A percentile compares a stretch with the other conserved stretches of the same genome.
phyloP scores from a whole-genome alignment of 2,113 vertebrate genomes.

The Caranx ignobilis region DNA sequence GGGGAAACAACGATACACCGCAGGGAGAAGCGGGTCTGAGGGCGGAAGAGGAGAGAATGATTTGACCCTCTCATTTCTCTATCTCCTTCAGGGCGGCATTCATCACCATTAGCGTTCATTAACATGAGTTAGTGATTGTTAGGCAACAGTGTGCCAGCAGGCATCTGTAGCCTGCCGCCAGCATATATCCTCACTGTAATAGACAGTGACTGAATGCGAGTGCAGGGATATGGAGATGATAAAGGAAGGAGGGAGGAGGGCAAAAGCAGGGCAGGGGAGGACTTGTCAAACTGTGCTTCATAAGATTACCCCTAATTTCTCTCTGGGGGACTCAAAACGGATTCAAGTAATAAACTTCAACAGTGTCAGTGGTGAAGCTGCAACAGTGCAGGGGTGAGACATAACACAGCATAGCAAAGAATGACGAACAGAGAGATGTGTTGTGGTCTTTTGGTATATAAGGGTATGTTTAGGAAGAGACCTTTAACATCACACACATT shows the following conservation, averaged over 20 bases:
- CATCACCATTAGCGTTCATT: conserved; percentile 76
- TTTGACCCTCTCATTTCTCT: conserved; percentile 48
- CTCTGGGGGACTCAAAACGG: not conserved
- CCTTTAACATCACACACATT: not conserved
- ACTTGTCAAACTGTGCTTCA: conserved; percentile 17
- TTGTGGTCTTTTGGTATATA: no score
- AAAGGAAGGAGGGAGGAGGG: conserved; percentile 4
- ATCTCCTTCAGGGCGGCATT: conserved; percentile 55
- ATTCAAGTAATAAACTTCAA: conserved; percentile 6
- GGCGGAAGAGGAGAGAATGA: conserved; percentile 25
- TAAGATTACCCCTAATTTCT: not conserved
- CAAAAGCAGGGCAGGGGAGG: not conserved
- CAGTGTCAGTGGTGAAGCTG: not conserved
- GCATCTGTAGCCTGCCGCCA: conserved; percentile 51
- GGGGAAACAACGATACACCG: not conserved
- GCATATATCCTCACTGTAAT: conserved; percentile 25
- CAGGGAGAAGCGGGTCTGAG: conserved; percentile 11
- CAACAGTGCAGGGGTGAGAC: not conserved
- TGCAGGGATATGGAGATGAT: conserved; percentile 10
- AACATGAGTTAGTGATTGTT: conserved; percentile 70
- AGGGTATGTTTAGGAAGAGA: no score
- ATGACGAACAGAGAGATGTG: not conserved
- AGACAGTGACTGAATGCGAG: conserved; percentile 36
- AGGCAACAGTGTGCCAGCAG: conserved; percentile 54
- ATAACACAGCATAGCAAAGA: not conserved